Conservation (phyloP, 1,140 invertebrate genomes). For the Heliothis subflexa region DNA sequence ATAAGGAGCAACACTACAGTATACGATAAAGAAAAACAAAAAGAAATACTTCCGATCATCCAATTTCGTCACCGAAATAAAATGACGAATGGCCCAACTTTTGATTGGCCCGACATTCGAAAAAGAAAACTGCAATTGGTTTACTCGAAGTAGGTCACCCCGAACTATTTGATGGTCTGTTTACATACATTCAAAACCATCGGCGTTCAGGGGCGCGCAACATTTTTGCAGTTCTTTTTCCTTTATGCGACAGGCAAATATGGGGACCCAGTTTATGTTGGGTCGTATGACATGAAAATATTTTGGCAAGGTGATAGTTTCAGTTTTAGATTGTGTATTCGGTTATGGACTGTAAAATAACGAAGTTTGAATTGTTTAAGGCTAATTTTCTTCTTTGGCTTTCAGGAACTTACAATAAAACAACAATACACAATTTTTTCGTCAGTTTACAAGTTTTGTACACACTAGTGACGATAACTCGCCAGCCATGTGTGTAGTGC, state of each 20-base stretch:
- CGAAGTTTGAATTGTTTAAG: no score
- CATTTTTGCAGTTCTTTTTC: constrained; percentile 14
- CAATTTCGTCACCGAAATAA: not conserved
- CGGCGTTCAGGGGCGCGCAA: not conserved
- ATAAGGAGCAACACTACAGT: not conserved
- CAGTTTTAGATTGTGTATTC: not conserved
- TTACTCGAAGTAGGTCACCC: constrained; percentile 15
- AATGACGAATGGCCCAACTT: constrained; percentile 12
- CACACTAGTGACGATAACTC: not conserved
- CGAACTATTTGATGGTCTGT: constrained; percentile 12
- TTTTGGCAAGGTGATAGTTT: not conserved
- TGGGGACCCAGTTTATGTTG: not conserved
- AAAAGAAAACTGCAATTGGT: constrained; percentile 14
- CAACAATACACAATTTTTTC: not conserved
- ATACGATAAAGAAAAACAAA: not conserved
- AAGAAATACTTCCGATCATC: constrained; percentile 15
- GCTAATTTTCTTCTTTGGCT: not conserved
- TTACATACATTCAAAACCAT: constrained; percentile 1
- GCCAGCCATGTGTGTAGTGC: not conserved
- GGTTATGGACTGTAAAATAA: no score
- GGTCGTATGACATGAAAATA: not conserved
- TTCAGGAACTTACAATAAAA: no score
- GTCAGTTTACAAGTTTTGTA: not conserved
- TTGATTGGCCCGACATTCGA: not conserved
- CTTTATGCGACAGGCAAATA: constrained; percentile 1